Conservation (phyloP, 2,888 invertebrate species). For the Ophraella communa region DNA sequence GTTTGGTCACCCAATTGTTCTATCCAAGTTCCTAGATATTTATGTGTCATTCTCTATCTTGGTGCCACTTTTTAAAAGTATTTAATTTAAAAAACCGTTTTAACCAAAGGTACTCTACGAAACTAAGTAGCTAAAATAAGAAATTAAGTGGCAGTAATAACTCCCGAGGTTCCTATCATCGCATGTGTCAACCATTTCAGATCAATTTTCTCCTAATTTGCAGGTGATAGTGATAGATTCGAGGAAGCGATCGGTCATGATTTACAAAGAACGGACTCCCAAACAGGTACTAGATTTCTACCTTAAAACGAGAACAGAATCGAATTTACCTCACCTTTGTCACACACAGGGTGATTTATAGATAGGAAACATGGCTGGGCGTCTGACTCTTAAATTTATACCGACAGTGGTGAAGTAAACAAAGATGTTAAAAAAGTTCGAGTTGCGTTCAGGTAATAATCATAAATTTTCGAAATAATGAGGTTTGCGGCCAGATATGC, state of each 20-base stretch:
- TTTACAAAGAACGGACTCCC: slow-evolving; percentile 34
- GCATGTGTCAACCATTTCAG: slow-evolving; percentile 9
- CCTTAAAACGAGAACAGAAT: slow-evolving; percentile 42
- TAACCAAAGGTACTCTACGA: too few relatives aligned
- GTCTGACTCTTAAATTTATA: slow-evolving; percentile 37
- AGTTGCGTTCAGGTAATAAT: slow-evolving; percentile 32
- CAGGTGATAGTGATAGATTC: slow-evolving; percentile 44
- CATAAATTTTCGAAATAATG: slow-evolving; percentile 39
- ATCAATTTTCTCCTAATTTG: slow-evolving; percentile 34
- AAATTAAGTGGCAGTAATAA: not conserved
- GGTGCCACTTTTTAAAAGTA: too few relatives aligned
- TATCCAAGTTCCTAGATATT: too few relatives aligned
- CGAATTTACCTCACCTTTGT: slow-evolving; percentile 38
- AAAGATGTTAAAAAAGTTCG: slow-evolving; percentile 37
- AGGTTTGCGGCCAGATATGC: slow-evolving; percentile 15
- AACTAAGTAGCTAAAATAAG: not conserved
- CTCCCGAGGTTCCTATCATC: slow-evolving; percentile 10
- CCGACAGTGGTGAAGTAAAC: slow-evolving; percentile 36
- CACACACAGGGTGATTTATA: slow-evolving; percentile 39
- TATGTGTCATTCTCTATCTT: too few relatives aligned
- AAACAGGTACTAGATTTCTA: slow-evolving; percentile 39
- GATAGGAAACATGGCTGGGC: slow-evolving; percentile 32
- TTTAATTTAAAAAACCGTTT: too few relatives aligned
- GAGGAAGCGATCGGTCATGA: slow-evolving; percentile 43
- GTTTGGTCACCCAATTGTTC: too few relatives aligned